Evolutionary conservation across 2,113 vertebrate species (phyloP).

Genomic region (Prionailurus bengalensis): DNA sequence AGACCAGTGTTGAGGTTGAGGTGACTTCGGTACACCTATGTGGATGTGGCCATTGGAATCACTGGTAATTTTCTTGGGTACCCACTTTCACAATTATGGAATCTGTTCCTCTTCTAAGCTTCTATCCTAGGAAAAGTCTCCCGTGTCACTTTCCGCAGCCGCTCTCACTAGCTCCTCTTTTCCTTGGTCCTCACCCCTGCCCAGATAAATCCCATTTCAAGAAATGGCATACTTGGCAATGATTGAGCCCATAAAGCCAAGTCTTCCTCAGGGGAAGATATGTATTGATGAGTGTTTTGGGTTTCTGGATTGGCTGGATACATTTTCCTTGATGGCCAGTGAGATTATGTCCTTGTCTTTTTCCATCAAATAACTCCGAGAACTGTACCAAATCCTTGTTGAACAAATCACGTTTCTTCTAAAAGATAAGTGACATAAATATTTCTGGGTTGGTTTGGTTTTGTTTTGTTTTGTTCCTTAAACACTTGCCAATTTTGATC

Average conservation of each 20-base stretch:
- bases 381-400: background rate
- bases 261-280: background rate
- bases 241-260: background rate
- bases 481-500: background rate
- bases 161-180: background rate
- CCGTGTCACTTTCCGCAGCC: background rate
- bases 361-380: background rate
- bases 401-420: constrained; percentile 25
- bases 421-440: constrained; percentile 24
- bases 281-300: background rate
- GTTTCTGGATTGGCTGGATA: background rate
- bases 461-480: background rate
- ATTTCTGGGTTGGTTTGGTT: background rate
- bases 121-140: background rate
- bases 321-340: background rate
- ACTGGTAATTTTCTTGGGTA: background rate
- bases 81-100: background rate
- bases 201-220: background rate
- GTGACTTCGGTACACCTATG: background rate
- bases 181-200: background rate
- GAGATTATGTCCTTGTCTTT: background rate
- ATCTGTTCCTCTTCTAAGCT: no score
- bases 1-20: background rate
- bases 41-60: background rate
- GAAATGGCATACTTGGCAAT: constrained; percentile 16